Evolutionary conservation across 1,140 invertebrate species (phyloP), one percentile per base, ranked within the genome.

Genomic region (Macrobrachium nipponense): DNA sequence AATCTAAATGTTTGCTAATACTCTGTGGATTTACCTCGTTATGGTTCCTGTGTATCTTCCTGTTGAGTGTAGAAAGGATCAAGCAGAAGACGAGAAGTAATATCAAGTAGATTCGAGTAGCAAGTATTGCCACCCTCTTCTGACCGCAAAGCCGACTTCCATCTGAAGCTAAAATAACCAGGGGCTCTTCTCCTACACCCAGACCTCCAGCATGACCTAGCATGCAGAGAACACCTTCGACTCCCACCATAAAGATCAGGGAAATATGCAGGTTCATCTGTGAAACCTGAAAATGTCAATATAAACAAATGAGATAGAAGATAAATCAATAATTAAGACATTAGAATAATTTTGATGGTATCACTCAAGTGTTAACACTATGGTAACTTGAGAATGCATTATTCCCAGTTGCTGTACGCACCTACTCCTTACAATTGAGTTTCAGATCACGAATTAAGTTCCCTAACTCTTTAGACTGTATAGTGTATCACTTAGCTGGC

Each of bases 11-110:
- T 51, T 43, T 20, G 15, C 14, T n/a, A 17, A 44, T n/a, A 6
- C 0, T 78, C n/a, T 5, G 17, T 60, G 7, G 18, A 17, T 44
- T 18, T 78, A 87, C 86, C 86, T 87, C 86, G 77, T 87, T 87
- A 59, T 87, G 86, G 36, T 87, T 87, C 60, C 86, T 87, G 17
- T 82, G 79, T 44, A 87, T 87, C 36, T 82, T 82, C 20, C 86
- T 72, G 73, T 87, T 87, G 15, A 62, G 20, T 17, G 80, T 64
- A 23, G 73, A 72, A 58, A 87, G 62, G 44, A 87, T 43, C 20
- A 87, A 60, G 15, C 73, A 68, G 12, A 87, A 62, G 15, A 87
- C 20, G 2, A 87, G 75, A 3, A 87, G 64, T 11, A 87, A 12
- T 12, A 87, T 15, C n/a, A 87, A 64, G 73, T 87, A 87, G 18